Base-by-base conservation (phyloP, 2,113 vertebrate species). In the Ardeotis arabs region DNA sequence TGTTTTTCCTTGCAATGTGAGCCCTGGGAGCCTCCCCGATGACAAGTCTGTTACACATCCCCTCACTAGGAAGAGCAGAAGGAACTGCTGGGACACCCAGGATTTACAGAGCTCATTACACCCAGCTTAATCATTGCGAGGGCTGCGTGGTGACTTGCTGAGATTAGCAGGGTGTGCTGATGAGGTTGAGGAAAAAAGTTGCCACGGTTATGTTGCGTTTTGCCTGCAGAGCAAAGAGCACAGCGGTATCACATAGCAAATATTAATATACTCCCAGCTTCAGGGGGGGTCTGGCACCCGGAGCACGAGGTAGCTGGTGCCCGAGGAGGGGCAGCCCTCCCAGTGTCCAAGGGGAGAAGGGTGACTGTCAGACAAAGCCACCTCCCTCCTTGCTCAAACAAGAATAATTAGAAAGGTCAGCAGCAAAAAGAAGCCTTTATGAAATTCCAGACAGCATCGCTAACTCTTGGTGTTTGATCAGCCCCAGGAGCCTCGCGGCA, bases 401-500 rank as follows among this genome's bases (percentile, higher is more conserved):
- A 4, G 45, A 21, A 23, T 27, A 3, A 62, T 53, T 22, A 20
- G 70, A 3, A 31, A 49, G 20, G 7, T 50, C 77, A 47, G 66
- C 66, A 39, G 60, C 66, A 21, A 37, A 59, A 41, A 67, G 55
- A 4, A 82, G 44, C 16, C 58, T 31, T 84, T 56, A 5, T 25
- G 85, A 85, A 84, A 64, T 7, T 29, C 31, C 47, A 14, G 73
- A 0, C n/a, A 31, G 68, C 33, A 18, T 28, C 1, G 15, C 45
- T 45, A 24, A 4, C 49, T 10, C 64, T 22, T 0, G 15, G 56
- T 29, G 0, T 44, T 37, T 5, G 74, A 24, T 2, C 78, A 44
- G 70, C 74, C 50, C 50, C 68, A 0, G 16, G 74, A 74, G 73
- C 74, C 2, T 7, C 6, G 4, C 0, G 2, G 12, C 0, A 4